Conservation (phyloP, 2,888 invertebrate genomes). For the Sericinus montela region DNA sequence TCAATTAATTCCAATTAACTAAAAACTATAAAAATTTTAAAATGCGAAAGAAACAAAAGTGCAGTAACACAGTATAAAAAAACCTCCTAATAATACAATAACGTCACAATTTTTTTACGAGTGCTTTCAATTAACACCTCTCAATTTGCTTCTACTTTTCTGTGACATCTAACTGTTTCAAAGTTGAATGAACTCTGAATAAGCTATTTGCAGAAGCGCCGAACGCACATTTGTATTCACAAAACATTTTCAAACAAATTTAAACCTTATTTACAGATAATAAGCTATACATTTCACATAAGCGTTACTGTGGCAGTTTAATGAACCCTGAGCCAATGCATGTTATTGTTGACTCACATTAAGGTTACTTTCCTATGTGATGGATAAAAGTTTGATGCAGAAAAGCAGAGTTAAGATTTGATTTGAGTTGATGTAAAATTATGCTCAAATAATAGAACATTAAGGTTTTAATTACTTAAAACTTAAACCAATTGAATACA, state of each 20-base stretch:
- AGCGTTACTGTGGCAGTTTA: background rate
- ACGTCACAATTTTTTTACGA: background rate
- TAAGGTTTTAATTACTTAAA: no score
- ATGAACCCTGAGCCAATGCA: no score
- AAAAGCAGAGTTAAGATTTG: no score
- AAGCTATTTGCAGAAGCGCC: background rate
- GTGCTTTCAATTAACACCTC: conserved; percentile 2
- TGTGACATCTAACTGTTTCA: conserved; percentile 19
- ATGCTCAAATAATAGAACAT: no score
- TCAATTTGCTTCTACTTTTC: background rate
- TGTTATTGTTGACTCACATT: no score
- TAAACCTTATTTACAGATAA: background rate
- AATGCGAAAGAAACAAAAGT: no score
- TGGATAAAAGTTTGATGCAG: no score
- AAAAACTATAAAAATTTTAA: no score
- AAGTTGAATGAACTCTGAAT: conserved; percentile 22
- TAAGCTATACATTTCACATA: background rate
- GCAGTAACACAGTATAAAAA: background rate
- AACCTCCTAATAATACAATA: background rate
- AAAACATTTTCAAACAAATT: background rate
- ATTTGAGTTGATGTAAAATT: no score
- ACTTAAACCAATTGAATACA: no score
- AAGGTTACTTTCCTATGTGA: no score
- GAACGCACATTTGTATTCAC: background rate
- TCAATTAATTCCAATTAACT: no score